These are phyloP conservation scores for Folsomia manolachei DNA, from an alignment of 2,888 invertebrate genomes.

Conservation along the genomic window DNA sequence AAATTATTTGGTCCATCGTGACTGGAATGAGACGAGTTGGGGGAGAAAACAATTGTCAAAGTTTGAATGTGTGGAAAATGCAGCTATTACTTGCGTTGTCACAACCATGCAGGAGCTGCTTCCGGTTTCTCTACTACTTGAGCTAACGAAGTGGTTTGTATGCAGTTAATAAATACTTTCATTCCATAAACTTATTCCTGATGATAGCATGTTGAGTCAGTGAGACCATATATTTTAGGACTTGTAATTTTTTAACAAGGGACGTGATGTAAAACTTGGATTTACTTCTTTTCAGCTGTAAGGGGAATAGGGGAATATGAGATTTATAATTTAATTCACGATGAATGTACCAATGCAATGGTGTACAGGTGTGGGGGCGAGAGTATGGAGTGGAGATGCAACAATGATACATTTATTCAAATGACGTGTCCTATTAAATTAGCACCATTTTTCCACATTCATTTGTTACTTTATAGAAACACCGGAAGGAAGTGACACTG, in stretches of 20 bases:
- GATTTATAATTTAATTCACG: neutral
- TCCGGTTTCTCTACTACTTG: slow-evolving; percentile 25
- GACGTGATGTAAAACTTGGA: neutral
- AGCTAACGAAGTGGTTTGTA: slow-evolving; percentile 2
- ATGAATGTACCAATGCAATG: neutral
- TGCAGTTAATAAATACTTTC: neutral
- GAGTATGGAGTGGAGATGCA: neutral
- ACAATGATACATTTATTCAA: neutral
- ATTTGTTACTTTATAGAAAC: neutral
- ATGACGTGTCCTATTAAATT: neutral
- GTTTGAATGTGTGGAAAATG: slow-evolving; percentile 22
- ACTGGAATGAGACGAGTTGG: neutral
- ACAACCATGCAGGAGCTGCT: slow-evolving; percentile 15
- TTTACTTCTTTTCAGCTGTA: neutral
- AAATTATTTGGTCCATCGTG: neutral
- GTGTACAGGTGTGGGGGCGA: neutral
- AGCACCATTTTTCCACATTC: neutral
- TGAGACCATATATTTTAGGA: no score
- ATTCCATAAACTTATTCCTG: no score
- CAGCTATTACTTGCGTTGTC: slow-evolving; percentile 26
- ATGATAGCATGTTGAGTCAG: no score
- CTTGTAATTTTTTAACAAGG: no score
- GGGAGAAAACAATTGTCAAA: slow-evolving; percentile 11
- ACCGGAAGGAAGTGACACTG: slow-evolving; percentile 5
- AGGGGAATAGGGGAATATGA: neutral